Evolutionary conservation across 1,140 invertebrate genomes (phyloP).

Genomic region (Epicauta chinensis): DNA sequence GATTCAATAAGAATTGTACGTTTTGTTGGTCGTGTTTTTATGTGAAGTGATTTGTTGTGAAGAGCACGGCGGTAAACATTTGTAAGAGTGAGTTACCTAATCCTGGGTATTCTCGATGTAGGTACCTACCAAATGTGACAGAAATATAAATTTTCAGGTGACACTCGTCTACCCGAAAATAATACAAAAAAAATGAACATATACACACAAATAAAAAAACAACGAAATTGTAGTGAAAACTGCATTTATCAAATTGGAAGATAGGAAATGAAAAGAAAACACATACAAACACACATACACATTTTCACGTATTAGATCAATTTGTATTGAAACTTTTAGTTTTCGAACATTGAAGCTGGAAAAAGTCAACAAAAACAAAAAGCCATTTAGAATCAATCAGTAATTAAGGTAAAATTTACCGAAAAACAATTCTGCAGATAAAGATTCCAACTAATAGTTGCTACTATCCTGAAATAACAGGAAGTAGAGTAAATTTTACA

Average conservation of each 20-base stretch:
- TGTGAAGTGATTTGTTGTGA: constrained; percentile 16
- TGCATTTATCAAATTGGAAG: constrained; percentile 14
- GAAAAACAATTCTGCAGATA: too few relatives aligned
- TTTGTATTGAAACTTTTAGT: too few relatives aligned
- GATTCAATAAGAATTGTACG: constrained; percentile 16
- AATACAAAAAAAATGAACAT: constrained; percentile 11
- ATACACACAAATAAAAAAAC: constrained; percentile 6
- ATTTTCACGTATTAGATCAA: too few relatives aligned
- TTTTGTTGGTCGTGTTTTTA: constrained; percentile 15
- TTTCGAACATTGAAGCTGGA: too few relatives aligned
- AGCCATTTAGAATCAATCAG: too few relatives aligned
- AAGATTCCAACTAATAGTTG: too few relatives aligned
- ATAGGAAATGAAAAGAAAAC: constrained; percentile 10
- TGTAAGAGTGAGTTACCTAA: constrained; percentile 16
- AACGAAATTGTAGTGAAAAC: neutral
- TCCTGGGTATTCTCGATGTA: constrained; percentile 14
- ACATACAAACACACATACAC: too few relatives aligned
- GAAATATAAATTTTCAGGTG: constrained; percentile 18
- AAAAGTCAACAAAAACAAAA: too few relatives aligned
- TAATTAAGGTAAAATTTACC: too few relatives aligned
- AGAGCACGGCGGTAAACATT: constrained; percentile 15
- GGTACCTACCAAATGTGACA: constrained; percentile 14
- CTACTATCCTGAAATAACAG: too few relatives aligned
- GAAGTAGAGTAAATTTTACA: too few relatives aligned
- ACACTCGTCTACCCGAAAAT: constrained; percentile 9